Evolutionary conservation across 2,113 vertebrate species (phyloP).

Genomic region (Podocnemis expansa): DNA sequence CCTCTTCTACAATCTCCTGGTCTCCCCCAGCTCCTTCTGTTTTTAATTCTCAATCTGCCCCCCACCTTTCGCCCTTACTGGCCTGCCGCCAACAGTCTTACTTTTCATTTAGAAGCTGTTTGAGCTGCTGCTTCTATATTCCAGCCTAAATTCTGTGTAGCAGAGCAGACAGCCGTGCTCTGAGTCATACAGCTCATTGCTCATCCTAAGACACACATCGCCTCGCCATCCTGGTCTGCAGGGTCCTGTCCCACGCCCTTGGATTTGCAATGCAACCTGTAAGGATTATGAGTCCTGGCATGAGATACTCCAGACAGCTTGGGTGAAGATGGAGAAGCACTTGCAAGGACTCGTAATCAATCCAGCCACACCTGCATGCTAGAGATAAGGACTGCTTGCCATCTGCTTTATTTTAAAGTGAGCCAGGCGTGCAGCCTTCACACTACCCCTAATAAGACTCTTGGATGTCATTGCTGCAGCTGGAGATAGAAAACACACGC

Average conservation of each 20-base stretch:
- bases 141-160: background rate
- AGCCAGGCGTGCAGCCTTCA: background rate
- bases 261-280: no score
- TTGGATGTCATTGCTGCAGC: background rate
- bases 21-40: background rate
- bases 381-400: background rate
- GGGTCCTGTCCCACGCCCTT: background rate
- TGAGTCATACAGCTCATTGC: background rate
- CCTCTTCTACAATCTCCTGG: background rate
- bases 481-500: background rate
- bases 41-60: background rate
- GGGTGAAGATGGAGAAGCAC: no score
- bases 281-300: no score
- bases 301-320: no score
- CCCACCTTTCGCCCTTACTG: background rate
- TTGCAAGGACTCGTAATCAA: background rate
- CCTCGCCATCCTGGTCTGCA: background rate
- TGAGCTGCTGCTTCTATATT: background rate
- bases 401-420: background rate
- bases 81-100: background rate
- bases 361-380: background rate
- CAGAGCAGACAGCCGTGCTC: background rate
- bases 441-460: background rate
- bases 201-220: background rate
- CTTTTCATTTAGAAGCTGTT: background rate